These are phyloP conservation scores for Lycia hirtaria DNA, from an alignment of 2,888 invertebrate genomes.

Conservation along the genomic window DNA sequence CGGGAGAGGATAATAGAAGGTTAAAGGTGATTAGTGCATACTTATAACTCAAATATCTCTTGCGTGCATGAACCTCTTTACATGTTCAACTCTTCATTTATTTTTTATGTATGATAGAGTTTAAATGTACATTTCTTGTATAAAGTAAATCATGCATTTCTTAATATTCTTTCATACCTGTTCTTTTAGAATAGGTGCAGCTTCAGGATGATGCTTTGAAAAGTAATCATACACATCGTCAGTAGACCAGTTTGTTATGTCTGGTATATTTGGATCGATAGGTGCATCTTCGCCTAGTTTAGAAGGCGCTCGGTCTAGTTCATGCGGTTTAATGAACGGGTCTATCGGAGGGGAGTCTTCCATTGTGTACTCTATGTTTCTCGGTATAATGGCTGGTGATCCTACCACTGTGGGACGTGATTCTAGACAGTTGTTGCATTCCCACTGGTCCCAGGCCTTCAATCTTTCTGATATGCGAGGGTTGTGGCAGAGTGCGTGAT, in stretches of 20 bases:
- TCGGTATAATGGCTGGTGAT: conserved; percentile 68
- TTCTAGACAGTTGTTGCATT: conserved; percentile 88
- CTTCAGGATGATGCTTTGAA: conserved; percentile 90
- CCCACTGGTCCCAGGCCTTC: conserved; percentile 88
- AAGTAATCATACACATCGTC: conserved; percentile 94
- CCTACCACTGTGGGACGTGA: conserved; percentile 67
- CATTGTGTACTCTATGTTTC: conserved; percentile 60
- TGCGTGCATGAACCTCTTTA: too few relatives aligned
- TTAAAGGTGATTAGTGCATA: too few relatives aligned
- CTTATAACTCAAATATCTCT: too few relatives aligned
- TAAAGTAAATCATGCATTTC: too few relatives aligned
- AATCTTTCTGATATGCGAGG: conserved; percentile 87
- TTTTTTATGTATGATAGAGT: too few relatives aligned
- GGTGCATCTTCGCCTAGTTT: conserved; percentile 71
- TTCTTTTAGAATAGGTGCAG: conserved; percentile 92
- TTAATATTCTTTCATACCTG: too few relatives aligned
- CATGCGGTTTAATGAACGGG: conserved; percentile 78
- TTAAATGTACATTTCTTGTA: too few relatives aligned
- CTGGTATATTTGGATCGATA: conserved; percentile 89
- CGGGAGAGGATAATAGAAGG: too few relatives aligned
- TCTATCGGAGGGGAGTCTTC: conserved; percentile 60
- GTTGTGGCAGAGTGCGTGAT: conserved; percentile 92
- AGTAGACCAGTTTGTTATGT: conserved; percentile 92
- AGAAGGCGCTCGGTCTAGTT: conserved; percentile 72
- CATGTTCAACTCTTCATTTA: too few relatives aligned